Percentiles rank a stretch among this genome's conserved stretches.
phyloP scores from a whole-genome alignment of 2,797 vertebrate species.

The Austrolebias charrua region DNA sequence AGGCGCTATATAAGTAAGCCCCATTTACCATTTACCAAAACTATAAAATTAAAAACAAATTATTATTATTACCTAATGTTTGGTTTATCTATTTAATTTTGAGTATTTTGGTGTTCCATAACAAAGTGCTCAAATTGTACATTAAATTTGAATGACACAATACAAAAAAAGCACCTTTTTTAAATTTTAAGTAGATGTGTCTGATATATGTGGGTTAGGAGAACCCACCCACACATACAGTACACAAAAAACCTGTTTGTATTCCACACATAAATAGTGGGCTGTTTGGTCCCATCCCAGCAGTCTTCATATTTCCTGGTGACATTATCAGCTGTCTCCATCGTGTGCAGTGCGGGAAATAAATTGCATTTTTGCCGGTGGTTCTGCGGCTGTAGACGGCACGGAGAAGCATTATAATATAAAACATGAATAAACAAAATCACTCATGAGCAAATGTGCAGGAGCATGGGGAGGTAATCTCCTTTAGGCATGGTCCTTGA shows the following conservation, averaged over 20 bases:
- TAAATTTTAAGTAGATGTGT: slow-evolving; percentile 41
- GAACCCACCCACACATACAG: slow-evolving; percentile 67
- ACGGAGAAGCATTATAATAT: slow-evolving; percentile 82
- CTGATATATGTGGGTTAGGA: slow-evolving; percentile 46
- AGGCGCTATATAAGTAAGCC: too few relatives aligned
- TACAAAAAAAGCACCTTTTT: slow-evolving; percentile 61
- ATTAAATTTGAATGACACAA: slow-evolving; percentile 48
- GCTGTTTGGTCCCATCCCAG: slow-evolving; percentile 80
- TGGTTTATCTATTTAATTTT: too few relatives aligned
- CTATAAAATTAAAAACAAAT: too few relatives aligned
- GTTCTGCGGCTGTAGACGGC: slow-evolving; percentile 76
- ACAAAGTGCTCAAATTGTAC: slow-evolving; percentile 5
- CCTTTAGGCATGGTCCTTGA: slow-evolving; percentile 83
- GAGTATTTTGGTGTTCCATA: too few relatives aligned
- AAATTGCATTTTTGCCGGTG: slow-evolving; percentile 83
- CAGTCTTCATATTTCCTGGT: slow-evolving; percentile 83
- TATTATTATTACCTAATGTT: too few relatives aligned
- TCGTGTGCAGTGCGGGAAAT: slow-evolving; percentile 80
- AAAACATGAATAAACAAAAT: slow-evolving; percentile 88
- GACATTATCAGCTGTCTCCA: slow-evolving; percentile 84
- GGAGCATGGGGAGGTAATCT: slow-evolving; percentile 83
- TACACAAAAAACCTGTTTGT: slow-evolving; percentile 79
- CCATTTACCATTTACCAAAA: too few relatives aligned
- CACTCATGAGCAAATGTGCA: slow-evolving; percentile 84
- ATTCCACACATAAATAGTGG: slow-evolving; percentile 85